Base-by-base conservation (phyloP, 2,888 invertebrate species). In the Lampropteryx suffumata region DNA sequence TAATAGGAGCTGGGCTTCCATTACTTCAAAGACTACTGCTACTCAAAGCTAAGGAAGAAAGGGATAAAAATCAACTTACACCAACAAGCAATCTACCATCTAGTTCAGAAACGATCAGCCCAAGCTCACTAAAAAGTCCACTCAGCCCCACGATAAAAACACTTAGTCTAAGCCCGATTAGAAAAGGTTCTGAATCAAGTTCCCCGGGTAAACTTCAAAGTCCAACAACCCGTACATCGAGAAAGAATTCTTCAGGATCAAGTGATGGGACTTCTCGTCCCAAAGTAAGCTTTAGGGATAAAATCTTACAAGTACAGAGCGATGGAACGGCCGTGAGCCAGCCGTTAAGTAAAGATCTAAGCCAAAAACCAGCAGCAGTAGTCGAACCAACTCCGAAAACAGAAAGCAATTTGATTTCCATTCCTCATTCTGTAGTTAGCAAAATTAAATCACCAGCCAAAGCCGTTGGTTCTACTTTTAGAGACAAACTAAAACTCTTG, bases 11-110 rank as follows among this genome's bases (percentile, higher is more conserved):
- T 57, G 94, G 94, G 40, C 89, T 96, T 42, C 95, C 96, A 3
- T 90, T 96, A 3, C 80, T 95, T 14, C 95, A 96, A 78, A 91
- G 96, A 59, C 90, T 96, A 53, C 89, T 95, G 14, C 84, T 95
- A 57, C 87, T 96, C 36, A 95, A 96, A 87, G 93, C 94, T 24
- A 95, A 94, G 82, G 94, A 94, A 78, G 95, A 95, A 62, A 86
- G 89, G 55, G 92, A 92, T 37, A 80, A 89, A 47, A 88, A 86
- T 61, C 87, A 87, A 62, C 63, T 90, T 1, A 88, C 88, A 3
- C 85, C 86, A 2, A 73, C 81, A 7, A 90, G 89, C 55, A 90
- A 90, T 47, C 85, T 82, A 61, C 85, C 86, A n/a, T 91, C 91
- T 8, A 90, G 90, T 48, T 89, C 90, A 0, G 90, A 90, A 49